These are phyloP conservation scores for Drosophila seclusa DNA, from an alignment of 2,888 invertebrate species.

Conservation along the genomic window DNA sequence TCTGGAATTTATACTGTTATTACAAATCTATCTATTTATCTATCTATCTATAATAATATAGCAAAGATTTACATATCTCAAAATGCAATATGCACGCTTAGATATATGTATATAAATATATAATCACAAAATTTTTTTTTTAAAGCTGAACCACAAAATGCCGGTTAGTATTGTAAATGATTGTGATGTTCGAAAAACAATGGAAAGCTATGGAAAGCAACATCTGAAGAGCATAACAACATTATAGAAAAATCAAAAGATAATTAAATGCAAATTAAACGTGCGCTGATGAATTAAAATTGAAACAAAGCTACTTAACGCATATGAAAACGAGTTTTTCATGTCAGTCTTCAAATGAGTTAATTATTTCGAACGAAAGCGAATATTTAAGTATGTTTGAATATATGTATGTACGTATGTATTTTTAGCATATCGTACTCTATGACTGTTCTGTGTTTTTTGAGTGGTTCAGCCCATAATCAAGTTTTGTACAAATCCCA, in stretches of 20 bases:
- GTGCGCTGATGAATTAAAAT: not conserved
- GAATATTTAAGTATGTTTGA: not conserved
- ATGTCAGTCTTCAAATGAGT: not conserved
- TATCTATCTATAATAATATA: not conserved
- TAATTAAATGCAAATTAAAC: not conserved
- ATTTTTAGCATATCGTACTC: no score
- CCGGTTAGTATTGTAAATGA: not conserved
- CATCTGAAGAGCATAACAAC: not conserved
- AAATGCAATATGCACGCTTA: not conserved
- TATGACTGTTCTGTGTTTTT: not conserved
- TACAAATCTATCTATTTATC: not conserved
- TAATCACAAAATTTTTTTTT: not conserved
- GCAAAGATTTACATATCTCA: not conserved
- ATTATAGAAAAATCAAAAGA: not conserved
- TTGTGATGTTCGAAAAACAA: not conserved
- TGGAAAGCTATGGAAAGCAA: not conserved
- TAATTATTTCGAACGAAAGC: slow-evolving; percentile 2
- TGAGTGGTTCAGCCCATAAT: not conserved
- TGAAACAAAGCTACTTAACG: not conserved
- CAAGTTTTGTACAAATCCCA: slow-evolving; percentile 2
- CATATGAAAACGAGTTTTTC: not conserved
- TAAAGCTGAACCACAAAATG: not conserved
- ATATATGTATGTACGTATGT: not conserved
- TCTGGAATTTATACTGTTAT: no score
- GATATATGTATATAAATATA: not conserved